phyloP scores from a whole-genome alignment of 2,113 vertebrate genomes.

The Dolichotis patagonum region DNA sequence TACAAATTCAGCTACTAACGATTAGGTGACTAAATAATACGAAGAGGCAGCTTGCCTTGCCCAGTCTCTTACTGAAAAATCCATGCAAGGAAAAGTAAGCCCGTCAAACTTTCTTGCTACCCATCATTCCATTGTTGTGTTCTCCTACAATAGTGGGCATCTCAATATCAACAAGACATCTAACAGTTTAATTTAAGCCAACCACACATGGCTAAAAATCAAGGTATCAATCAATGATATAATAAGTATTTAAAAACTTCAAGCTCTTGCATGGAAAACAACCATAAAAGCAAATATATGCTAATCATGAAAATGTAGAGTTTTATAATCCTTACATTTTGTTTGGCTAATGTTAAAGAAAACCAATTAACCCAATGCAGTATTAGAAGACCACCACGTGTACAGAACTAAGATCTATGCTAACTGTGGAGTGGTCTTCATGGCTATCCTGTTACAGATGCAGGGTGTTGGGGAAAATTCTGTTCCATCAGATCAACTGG shows the following conservation, averaged over 20 bases:
- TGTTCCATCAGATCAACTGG: slow-evolving; percentile 16
- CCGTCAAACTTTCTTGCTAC: neutral
- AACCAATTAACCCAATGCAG: neutral
- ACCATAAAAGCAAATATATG: slow-evolving; percentile 47
- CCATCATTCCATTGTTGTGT: neutral
- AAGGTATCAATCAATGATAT: slow-evolving; percentile 70
- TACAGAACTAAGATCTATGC: neutral
- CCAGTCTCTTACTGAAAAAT: slow-evolving; percentile 28
- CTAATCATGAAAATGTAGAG: slow-evolving; percentile 11
- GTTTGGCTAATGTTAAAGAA: slow-evolving; percentile 3
- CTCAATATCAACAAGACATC: slow-evolving; percentile 18
- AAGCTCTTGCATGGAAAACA: neutral
- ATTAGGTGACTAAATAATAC: neutral
- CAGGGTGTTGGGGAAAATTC: neutral
- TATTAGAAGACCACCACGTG: slow-evolving; percentile 1
- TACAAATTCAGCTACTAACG: slow-evolving; percentile 16
- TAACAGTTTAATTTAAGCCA: slow-evolving; percentile 64
- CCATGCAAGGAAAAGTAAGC: slow-evolving; percentile 24
- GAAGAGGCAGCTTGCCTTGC: neutral
- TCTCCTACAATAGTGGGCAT: slow-evolving; percentile 4
- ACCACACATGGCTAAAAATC: slow-evolving; percentile 69
- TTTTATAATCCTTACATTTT: slow-evolving; percentile 58
- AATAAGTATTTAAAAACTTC: slow-evolving; percentile 39
- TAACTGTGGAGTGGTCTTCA: slow-evolving; percentile 6
- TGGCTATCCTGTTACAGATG: neutral